Percentiles rank a stretch among this genome's conserved stretches.
phyloP scores from a whole-genome alignment of 2,888 invertebrate genomes.

The Ormyrus pomaceus region DNA sequence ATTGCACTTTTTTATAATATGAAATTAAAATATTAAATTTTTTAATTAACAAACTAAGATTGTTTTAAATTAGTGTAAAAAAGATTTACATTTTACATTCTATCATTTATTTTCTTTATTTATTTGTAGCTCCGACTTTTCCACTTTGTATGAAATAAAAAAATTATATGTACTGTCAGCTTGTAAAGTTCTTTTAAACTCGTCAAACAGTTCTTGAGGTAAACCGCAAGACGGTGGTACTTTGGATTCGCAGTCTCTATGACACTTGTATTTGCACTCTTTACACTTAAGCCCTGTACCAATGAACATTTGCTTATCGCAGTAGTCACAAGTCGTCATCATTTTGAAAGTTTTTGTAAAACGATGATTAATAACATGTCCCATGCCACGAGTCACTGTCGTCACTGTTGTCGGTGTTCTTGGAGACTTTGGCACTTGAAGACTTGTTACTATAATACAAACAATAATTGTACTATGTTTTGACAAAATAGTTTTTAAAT shows the following conservation, averaged over 20 bases:
- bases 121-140: slow-evolving; percentile 14
- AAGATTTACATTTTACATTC: slow-evolving; percentile 18
- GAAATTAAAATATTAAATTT: slow-evolving; percentile 8
- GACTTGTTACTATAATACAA: slow-evolving; percentile 72
- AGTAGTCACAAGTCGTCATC: slow-evolving; percentile 92
- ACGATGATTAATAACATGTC: slow-evolving; percentile 92
- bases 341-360: slow-evolving; percentile 93
- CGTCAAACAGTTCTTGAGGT: slow-evolving; percentile 89
- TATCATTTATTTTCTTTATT: slow-evolving; percentile 14
- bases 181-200: slow-evolving; percentile 86
- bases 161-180: slow-evolving; percentile 77
- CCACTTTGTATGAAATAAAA: slow-evolving; percentile 10
- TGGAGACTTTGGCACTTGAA: slow-evolving; percentile 83
- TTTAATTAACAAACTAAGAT: not conserved
- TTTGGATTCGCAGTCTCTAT: slow-evolving; percentile 91
- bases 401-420: slow-evolving; percentile 79
- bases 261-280: slow-evolving; percentile 95
- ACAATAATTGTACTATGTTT: not conserved
- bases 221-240: slow-evolving; percentile 95
- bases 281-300: slow-evolving; percentile 91
- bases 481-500: not conserved
- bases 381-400: slow-evolving; percentile 86
- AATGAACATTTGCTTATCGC: slow-evolving; percentile 92
- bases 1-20: not conserved
- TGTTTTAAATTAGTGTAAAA: not conserved